phyloP scores from a whole-genome alignment of 1,140 invertebrate genomes.

The Rhopalosiphum padi region DNA sequence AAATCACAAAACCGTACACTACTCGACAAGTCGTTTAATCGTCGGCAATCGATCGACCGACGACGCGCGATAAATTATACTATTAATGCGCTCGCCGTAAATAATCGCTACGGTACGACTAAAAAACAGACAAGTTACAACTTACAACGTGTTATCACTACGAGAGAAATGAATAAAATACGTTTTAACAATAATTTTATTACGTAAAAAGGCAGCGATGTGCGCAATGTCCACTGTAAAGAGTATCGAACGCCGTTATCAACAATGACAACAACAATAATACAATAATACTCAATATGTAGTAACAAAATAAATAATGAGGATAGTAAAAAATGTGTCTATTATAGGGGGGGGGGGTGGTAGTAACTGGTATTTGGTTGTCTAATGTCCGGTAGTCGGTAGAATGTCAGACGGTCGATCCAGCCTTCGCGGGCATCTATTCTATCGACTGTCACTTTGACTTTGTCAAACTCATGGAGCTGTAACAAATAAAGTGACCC shows the following conservation, averaged over 20 bases:
- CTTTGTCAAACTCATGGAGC: no score
- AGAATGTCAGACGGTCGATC: no score
- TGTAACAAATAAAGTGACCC: neutral
- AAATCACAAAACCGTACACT: neutral
- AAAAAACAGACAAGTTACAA: neutral
- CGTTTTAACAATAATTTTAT: constrained; percentile 1
- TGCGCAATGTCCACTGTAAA: neutral
- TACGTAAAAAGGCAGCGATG: neutral
- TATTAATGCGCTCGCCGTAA: neutral
- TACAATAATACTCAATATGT: neutral
- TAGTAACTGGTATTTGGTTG: neutral
- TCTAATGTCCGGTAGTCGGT: no score
- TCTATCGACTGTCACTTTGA: no score
- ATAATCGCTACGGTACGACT: neutral
- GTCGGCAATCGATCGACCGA: neutral
- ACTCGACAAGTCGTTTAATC: neutral
- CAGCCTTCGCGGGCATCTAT: no score
- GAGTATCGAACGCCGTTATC: neutral
- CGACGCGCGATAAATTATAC: neutral
- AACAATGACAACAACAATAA: neutral
- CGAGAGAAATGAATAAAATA: neutral
- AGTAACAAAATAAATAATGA: neutral
- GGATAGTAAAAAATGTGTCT: neutral
- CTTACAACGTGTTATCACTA: neutral
- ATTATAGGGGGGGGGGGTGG: no score